Base-by-base conservation (phyloP, 2,888 invertebrate species). In the Selenia dentaria region DNA sequence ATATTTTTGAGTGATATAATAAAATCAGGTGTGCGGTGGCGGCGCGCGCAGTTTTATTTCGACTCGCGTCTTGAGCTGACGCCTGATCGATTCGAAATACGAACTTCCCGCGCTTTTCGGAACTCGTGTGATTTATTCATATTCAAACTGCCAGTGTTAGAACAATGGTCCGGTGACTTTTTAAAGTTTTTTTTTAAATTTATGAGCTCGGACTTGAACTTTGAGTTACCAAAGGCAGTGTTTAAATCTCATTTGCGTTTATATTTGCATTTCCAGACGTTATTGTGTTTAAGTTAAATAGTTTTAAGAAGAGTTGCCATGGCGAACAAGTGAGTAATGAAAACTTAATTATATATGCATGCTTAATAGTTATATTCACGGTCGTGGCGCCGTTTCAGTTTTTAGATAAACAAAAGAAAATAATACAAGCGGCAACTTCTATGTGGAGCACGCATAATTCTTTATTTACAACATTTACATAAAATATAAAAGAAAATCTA, bases 291-390 rank as follows among this genome's bases (percentile, higher is more conserved):
- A 57, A 63, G 59, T 68, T 64, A 44, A 60, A 38, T 70, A 56
- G 56, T 67, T 61, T 41, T 58, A 52, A 59, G 56, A 63, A 61
- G 59, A 65, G 62, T 64, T 57, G 62, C 57, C 60, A 79, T 78
- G 78, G 66, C 62, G 55, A 71, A 70, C 54, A 70, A 59, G 79
- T 79, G 64, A 79, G 77, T 39, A 13, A 31, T 71, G 61, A 54
- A 60, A 58, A 40, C 42, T 53, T 46, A 54, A 67, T 70, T 67
- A 57, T 57, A 70, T 51, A 47, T 32, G 20, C 37, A 26, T 40
- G 3, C n/a, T 25, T 10, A 25, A 10, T 25, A n/a, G 47, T 33
- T 26, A 41, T 47, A 43, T 37, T 48, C 31, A 53, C 36, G 32
- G 43, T 39, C 11, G 10, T 47, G 37, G 33, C 40, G 38, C 38